Evolutionary conservation across 2,113 vertebrate species (phyloP).

Genomic region (Chaetura pelagica): DNA sequence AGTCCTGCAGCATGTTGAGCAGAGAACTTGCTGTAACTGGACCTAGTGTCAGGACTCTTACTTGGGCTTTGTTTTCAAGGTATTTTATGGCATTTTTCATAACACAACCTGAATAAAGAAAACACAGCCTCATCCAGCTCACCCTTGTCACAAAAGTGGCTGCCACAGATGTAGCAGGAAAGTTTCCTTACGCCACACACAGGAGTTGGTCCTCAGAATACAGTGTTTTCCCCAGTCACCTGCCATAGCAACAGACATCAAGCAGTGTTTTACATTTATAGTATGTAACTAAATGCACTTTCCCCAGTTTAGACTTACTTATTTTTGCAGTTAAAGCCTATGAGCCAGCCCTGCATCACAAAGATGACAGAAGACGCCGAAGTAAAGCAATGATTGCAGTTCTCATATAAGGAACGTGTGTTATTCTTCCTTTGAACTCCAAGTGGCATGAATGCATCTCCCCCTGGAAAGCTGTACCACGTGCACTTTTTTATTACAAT

Average conservation of each 20-base stretch:
- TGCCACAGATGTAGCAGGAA: not conserved
- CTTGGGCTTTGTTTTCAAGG: conserved; percentile 10
- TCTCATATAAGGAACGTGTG: not conserved
- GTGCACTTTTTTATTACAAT: not conserved
- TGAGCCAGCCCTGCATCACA: not conserved
- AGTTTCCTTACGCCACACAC: not conserved
- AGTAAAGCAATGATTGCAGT: not conserved
- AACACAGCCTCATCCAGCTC: not conserved
- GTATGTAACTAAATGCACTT: not conserved
- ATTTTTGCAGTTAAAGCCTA: not conserved
- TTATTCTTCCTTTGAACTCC: conserved; percentile 7
- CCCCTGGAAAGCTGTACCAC: not conserved
- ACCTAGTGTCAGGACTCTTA: not conserved
- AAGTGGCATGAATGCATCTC: not conserved
- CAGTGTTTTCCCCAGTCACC: not conserved
- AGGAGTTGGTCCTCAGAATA: not conserved
- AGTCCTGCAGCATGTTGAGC: not conserved
- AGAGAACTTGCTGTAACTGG: not conserved
- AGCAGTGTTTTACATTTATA: not conserved
- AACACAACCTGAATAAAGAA: not conserved
- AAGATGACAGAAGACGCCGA: not conserved
- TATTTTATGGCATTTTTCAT: not conserved
- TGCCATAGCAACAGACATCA: not conserved
- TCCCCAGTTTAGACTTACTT: not conserved
- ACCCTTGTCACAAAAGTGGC: not conserved